Percentiles rank a stretch among this genome's conserved stretches.
Conservation (phyloP, 2,797 vertebrate species). For the Amphiprion clarkii region DNA sequence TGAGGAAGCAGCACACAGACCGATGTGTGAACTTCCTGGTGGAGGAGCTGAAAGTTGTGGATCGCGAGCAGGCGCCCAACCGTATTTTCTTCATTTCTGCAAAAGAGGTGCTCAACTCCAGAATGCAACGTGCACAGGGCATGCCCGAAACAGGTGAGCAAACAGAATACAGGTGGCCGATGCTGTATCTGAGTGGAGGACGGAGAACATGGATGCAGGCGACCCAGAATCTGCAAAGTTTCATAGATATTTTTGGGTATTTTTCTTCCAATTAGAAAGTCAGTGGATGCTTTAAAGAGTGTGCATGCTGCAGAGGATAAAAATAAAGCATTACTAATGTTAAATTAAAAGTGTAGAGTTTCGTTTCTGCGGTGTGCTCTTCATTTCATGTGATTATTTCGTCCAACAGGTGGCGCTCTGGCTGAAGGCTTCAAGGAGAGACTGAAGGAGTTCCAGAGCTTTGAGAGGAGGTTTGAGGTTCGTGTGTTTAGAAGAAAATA, state of each 20-base stretch:
- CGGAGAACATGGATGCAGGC: not conserved
- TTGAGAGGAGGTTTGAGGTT: constrained; percentile 88
- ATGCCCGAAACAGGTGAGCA: constrained; percentile 95
- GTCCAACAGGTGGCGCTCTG: constrained; percentile 84
- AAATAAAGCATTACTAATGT: not conserved
- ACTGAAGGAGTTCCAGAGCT: constrained; percentile 86
- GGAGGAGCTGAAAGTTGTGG: constrained; percentile 96
- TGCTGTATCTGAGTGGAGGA: not conserved
- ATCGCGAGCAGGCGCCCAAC: constrained; percentile 90
- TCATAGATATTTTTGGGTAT: too few relatives aligned
- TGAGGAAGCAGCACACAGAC: constrained; percentile 97
- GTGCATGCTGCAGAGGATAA: not conserved
- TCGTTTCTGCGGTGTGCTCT: not conserved
- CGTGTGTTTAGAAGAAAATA: constrained; percentile 44
- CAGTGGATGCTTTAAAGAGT: not conserved
- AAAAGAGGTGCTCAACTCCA: constrained; percentile 96
- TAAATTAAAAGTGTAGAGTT: not conserved
- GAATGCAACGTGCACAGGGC: constrained; percentile 95
- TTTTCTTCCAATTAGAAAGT: not conserved
- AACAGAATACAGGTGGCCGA: not conserved
- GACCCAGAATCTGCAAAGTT: too few relatives aligned
- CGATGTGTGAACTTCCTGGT: constrained; percentile 95
- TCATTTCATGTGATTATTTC: constrained; percentile 17
- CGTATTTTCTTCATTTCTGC: constrained; percentile 98
- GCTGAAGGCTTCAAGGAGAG: constrained; percentile 88